Evolutionary conservation across 2,113 vertebrate genomes (phyloP).

Genomic region (Toxotes jaculatrix): DNA sequence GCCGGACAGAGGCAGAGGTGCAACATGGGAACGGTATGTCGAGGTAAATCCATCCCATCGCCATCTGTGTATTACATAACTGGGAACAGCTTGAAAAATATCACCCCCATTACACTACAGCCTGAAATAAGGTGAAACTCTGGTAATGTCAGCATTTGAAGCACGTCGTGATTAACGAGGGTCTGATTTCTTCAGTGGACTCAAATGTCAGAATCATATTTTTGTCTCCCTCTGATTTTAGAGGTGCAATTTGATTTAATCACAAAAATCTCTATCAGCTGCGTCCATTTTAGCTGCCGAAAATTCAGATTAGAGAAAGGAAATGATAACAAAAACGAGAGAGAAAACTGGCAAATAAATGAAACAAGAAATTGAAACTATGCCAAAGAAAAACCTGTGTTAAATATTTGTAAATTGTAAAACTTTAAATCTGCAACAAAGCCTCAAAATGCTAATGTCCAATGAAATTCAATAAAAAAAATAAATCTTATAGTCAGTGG

Average conservation of each 20-base stretch:
- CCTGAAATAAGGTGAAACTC: slow-evolving; percentile 23
- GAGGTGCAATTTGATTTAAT: neutral
- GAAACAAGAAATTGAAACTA: too few species aligned
- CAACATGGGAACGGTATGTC: slow-evolving; percentile 22
- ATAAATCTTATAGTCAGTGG: neutral
- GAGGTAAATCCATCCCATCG: slow-evolving; percentile 30
- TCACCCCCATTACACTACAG: slow-evolving; percentile 28
- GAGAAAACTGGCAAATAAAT: too few species aligned
- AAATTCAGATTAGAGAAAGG: neutral
- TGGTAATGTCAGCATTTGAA: neutral
- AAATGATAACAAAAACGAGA: neutral
- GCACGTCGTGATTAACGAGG: neutral
- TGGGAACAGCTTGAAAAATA: slow-evolving; percentile 43
- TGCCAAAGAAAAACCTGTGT: too few species aligned
- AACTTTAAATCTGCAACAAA: too few species aligned
- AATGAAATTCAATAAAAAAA: neutral
- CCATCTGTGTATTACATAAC: slow-evolving; percentile 66
- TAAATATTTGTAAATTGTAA: too few species aligned
- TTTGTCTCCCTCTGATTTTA: neutral
- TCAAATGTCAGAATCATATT: slow-evolving; percentile 21
- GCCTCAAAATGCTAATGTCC: too few species aligned
- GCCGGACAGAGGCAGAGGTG: slow-evolving; percentile 36
- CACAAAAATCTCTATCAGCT: neutral
- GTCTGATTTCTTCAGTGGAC: neutral
- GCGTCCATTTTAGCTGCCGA: neutral